phyloP scores from a whole-genome alignment of 2,888 invertebrate genomes.

The Bugula neritina region DNA sequence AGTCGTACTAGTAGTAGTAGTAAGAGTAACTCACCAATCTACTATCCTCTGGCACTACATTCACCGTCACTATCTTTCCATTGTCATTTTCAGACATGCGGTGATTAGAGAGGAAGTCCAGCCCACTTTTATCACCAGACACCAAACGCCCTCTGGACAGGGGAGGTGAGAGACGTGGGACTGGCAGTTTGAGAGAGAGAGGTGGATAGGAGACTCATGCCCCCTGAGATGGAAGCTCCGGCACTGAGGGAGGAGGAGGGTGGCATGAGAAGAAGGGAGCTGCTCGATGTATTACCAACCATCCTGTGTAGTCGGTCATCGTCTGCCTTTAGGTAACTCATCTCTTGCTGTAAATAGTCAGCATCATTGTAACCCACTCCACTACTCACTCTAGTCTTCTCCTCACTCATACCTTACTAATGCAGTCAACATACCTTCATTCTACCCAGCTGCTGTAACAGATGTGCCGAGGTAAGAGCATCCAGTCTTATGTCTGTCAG shows the following conservation, averaged over 20 bases:
- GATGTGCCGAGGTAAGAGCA: conserved; percentile 92
- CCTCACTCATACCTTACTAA: too few species aligned
- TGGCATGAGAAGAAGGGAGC: conserved; percentile 33
- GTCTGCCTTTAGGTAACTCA: conserved; percentile 91
- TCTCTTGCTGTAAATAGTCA: conserved; percentile 74
- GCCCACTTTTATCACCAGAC: background rate
- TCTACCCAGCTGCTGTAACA: conserved; percentile 88
- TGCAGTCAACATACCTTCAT: conserved; percentile 78
- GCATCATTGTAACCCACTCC: too few species aligned
- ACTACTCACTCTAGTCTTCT: too few species aligned
- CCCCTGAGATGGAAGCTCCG: conserved; percentile 17
- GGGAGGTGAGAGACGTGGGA: conserved; percentile 14
- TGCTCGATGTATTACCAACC: conserved; percentile 56
- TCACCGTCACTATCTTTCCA: conserved; percentile 30
- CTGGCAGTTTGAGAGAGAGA: conserved; percentile 13
- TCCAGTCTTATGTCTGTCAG: conserved; percentile 92
- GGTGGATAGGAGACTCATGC: conserved; percentile 9
- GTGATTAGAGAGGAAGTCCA: background rate
- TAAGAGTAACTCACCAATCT: conserved; percentile 49
- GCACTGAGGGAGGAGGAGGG: conserved; percentile 24
- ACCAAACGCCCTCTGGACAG: background rate
- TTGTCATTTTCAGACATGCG: conserved; percentile 28
- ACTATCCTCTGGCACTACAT: conserved; percentile 57
- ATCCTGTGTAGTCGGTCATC: conserved; percentile 86
- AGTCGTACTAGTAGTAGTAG: background rate